A percentile compares a stretch with the other conserved stretches of the same genome.
Evolutionary conservation across 2,113 vertebrate genomes (phyloP).

Genomic region (Notechis scutatus): DNA sequence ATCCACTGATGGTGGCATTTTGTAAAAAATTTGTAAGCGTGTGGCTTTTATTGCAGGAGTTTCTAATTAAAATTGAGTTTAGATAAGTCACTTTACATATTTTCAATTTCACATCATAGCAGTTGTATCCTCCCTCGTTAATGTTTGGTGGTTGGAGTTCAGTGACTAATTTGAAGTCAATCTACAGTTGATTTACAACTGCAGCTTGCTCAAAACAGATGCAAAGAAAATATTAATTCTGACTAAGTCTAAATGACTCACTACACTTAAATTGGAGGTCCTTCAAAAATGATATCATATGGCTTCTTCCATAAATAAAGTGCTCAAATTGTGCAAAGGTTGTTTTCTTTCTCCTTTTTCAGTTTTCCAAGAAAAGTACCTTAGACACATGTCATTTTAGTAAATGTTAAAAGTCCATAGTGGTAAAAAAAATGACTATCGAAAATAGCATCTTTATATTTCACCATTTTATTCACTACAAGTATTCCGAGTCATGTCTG

Average conservation of each 20-base stretch:
- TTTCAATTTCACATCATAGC: conserved; percentile 31
- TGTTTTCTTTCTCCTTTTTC: conserved; percentile 22
- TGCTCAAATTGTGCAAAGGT: conserved; percentile 28
- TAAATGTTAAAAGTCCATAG: conserved; percentile 61
- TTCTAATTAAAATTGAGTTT: conserved; percentile 32
- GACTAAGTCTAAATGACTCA: conserved; percentile 40
- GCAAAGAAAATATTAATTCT: conserved; percentile 34
- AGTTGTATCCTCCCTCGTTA: conserved; percentile 31
- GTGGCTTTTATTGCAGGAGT: conserved; percentile 44
- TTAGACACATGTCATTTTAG: conserved; percentile 62
- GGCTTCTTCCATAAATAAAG: conserved; percentile 29
- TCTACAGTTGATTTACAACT: conserved; percentile 1
- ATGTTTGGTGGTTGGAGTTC: not conserved
- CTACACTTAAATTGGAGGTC: conserved; percentile 20
- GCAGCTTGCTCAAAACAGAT: conserved; percentile 1
- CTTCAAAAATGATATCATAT: conserved; percentile 40
- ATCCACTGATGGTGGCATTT: conserved; percentile 29
- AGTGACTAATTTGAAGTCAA: conserved; percentile 28
- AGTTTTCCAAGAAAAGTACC: conserved; percentile 58
- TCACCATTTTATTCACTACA: conserved; percentile 61
- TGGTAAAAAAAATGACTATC: conserved; percentile 60
- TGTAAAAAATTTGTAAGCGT: conserved; percentile 22
- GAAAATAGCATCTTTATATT: conserved; percentile 68
- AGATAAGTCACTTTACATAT: conserved; percentile 1
- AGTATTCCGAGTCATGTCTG: conserved; percentile 69